Conservation (phyloP, 2,797 vertebrate species). For the Bryconaethiops microstoma region DNA sequence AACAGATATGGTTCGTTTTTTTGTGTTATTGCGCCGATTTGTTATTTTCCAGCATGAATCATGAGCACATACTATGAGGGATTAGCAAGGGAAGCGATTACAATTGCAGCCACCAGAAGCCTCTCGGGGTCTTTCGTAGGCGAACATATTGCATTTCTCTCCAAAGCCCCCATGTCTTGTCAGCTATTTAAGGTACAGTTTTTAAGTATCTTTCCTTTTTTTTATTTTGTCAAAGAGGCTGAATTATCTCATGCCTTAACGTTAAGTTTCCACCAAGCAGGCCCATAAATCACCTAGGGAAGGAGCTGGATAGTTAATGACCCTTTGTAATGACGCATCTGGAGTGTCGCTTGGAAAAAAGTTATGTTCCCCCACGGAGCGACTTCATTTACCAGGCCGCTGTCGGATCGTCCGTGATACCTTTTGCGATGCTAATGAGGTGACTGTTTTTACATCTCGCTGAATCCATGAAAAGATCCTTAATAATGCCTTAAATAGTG, state of each 20-base stretch:
- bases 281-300: slow-evolving; percentile 52
- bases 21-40: neutral
- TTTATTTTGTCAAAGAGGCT: slow-evolving; percentile 36
- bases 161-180: slow-evolving; percentile 13
- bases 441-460: slow-evolving; percentile 21
- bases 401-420: slow-evolving; percentile 1
- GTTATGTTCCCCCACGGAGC: slow-evolving; percentile 18
- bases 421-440: slow-evolving; percentile 29
- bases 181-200: slow-evolving; percentile 26
- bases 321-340: slow-evolving; percentile 45
- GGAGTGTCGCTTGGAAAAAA: slow-evolving; percentile 30
- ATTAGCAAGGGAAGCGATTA: slow-evolving; percentile 1
- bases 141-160: slow-evolving; percentile 14
- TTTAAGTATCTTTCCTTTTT: slow-evolving; percentile 23
- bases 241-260: slow-evolving; percentile 42
- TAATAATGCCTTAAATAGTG: slow-evolving; percentile 18
- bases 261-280: slow-evolving; percentile 40
- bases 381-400: slow-evolving; percentile 22
- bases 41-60: neutral
- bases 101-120: slow-evolving; percentile 1
- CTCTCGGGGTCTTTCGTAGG: neutral
- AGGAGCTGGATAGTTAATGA: slow-evolving; percentile 46
- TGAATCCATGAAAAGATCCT: slow-evolving; percentile 22
- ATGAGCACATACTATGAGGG: slow-evolving; percentile 21
- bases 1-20: neutral